These are phyloP conservation scores for Bovichtus diacanthus DNA, from an alignment of 2,797 vertebrate genomes.

Conservation along the genomic window DNA sequence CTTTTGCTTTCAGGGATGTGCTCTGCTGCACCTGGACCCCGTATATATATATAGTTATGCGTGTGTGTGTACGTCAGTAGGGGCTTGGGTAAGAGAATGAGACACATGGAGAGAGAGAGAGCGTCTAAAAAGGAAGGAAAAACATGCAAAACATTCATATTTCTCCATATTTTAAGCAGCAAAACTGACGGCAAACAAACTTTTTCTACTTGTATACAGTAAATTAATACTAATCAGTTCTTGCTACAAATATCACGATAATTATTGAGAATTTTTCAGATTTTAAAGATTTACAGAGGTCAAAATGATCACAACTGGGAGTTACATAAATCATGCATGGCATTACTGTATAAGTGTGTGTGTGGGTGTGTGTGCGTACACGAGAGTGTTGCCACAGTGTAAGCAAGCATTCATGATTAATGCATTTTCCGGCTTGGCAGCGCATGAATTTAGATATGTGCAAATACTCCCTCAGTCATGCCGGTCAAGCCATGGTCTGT, in stretches of 20 bases:
- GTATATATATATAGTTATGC: neutral
- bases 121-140: neutral
- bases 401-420: constrained; percentile 64
- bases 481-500: constrained; percentile 26
- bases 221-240: neutral
- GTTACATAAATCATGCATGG: constrained; percentile 45
- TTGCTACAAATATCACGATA: neutral
- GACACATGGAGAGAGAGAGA: neutral
- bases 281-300: constrained; percentile 29
- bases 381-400: constrained; percentile 23
- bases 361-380: neutral
- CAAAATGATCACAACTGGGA: constrained; percentile 29
- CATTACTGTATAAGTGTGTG: constrained; percentile 12
- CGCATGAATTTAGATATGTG: constrained; percentile 53
- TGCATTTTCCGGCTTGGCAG: constrained; percentile 51
- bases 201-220: neutral
- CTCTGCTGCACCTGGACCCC: constrained; percentile 30
- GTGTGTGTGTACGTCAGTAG: neutral
- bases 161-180: constrained; percentile 7
- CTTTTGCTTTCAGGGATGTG: constrained; percentile 20
- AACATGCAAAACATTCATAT: neutral
- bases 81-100: neutral
- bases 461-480: constrained; percentile 38
- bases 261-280: constrained; percentile 18
- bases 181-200: constrained; percentile 18